Percentiles rank a stretch among this genome's conserved stretches.
These are phyloP conservation scores for Hestina assimilis DNA, from an alignment of 1,140 invertebrate species.

Conservation along the genomic window DNA sequence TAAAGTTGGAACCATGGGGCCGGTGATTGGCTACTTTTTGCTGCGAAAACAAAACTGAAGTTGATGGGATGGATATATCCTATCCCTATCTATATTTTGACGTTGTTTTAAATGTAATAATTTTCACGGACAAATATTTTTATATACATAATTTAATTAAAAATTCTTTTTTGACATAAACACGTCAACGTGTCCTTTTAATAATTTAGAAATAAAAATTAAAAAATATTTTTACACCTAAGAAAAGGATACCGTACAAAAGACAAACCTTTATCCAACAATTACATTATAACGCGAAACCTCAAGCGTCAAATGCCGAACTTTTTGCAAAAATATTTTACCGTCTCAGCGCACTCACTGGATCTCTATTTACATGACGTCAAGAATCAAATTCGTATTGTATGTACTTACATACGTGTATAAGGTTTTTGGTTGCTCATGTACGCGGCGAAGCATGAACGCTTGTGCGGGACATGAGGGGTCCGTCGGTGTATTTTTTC, in stretches of 20 bases:
- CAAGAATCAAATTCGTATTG: neutral
- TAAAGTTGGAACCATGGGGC: no score
- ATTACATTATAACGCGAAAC: slow-evolving; percentile 68
- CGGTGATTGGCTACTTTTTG: no score
- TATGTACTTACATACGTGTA: neutral
- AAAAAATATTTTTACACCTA: slow-evolving; percentile 25
- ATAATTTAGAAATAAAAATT: neutral
- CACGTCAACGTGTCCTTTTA: neutral
- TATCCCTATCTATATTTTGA: no score
- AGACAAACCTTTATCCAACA: slow-evolving; percentile 55
- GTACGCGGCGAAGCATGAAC: slow-evolving; percentile 64
- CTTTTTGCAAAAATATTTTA: slow-evolving; percentile 28
- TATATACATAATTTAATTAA: neutral
- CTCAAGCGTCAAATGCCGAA: slow-evolving; percentile 66
- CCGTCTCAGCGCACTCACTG: neutral
- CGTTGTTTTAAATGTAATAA: no score
- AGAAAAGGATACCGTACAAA: slow-evolving; percentile 28
- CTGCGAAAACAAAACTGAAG: no score
- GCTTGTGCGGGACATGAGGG: slow-evolving; percentile 66
- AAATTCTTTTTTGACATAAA: neutral
- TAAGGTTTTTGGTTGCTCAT: slow-evolving; percentile 18
- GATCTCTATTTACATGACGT: neutral
- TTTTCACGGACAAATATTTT: no score
- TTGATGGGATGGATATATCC: no score
- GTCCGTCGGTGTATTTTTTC: slow-evolving; percentile 69